A percentile compares a stretch with the other conserved stretches of the same genome.
These are phyloP conservation scores for Sebastes hubbsi DNA, from an alignment of 2,797 vertebrate species.

Conservation along the genomic window DNA sequence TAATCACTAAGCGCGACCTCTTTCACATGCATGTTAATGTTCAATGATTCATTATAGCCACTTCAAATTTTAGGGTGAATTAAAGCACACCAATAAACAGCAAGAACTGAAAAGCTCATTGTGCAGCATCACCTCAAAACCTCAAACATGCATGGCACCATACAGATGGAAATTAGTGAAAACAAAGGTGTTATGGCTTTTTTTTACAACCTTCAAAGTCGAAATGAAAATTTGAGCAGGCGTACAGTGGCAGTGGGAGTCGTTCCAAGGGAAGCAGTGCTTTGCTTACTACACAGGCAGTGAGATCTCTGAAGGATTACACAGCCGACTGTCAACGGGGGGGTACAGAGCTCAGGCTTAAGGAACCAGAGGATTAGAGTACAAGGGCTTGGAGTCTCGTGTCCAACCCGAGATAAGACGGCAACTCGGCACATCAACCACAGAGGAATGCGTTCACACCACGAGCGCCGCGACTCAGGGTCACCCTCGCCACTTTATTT, in stretches of 20 bases:
- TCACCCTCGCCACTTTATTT: slow-evolving; percentile 59
- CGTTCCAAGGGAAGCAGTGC: slow-evolving; percentile 47
- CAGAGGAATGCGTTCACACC: slow-evolving; percentile 38
- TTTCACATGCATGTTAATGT: neutral
- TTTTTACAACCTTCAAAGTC: slow-evolving; percentile 50
- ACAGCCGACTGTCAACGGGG: slow-evolving; percentile 65
- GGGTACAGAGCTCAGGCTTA: slow-evolving; percentile 70
- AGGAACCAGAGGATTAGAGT: slow-evolving; percentile 76
- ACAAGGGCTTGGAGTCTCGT: slow-evolving; percentile 62
- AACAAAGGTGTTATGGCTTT: slow-evolving; percentile 34
- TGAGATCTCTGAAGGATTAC: slow-evolving; percentile 78
- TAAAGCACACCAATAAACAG: neutral
- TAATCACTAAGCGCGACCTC: neutral
- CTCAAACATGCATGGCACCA: neutral
- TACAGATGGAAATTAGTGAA: slow-evolving; percentile 44
- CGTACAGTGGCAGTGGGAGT: slow-evolving; percentile 32
- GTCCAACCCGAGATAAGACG: slow-evolving; percentile 71
- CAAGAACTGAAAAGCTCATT: neutral
- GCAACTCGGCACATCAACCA: slow-evolving; percentile 36
- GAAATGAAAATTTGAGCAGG: slow-evolving; percentile 44
- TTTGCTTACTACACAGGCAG: slow-evolving; percentile 60
- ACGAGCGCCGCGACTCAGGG: slow-evolving; percentile 14
- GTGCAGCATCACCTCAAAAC: neutral
- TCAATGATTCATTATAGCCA: neutral
- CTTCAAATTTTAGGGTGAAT: neutral